Evolutionary conservation across 2,113 vertebrate genomes (phyloP).

Genomic region (Zeus faber): DNA sequence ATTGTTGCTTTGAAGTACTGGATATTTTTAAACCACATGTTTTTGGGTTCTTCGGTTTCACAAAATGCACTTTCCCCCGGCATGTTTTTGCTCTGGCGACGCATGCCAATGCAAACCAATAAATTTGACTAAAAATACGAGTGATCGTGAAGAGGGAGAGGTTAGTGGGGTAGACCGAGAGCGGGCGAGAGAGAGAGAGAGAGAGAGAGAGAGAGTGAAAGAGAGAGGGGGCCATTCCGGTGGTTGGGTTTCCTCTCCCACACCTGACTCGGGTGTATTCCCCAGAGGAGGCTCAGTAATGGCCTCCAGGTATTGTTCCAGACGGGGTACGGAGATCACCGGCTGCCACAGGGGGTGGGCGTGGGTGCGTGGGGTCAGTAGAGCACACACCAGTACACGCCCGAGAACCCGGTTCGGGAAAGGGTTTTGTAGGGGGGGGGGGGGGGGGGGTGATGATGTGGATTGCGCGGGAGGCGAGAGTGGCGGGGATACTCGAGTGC

Average conservation of each 20-base stretch:
- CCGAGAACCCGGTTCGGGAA: too few relatives aligned
- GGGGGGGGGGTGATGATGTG: constrained; percentile 2
- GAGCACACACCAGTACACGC: too few relatives aligned
- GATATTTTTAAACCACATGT: too few relatives aligned
- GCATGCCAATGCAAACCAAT: too few relatives aligned
- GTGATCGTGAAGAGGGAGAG: background rate
- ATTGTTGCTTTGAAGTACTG: too few relatives aligned
- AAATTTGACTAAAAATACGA: background rate
- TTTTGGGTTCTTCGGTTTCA: too few relatives aligned
- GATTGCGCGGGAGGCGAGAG: background rate
- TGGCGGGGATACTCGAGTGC: background rate
- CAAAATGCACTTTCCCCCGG: too few relatives aligned
- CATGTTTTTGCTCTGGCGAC: too few relatives aligned
- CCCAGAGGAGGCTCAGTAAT: constrained; percentile 19
- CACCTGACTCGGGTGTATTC: constrained; percentile 16
- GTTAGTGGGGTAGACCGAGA: background rate
- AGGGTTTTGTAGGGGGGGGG: too few relatives aligned
- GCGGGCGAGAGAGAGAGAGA: background rate
- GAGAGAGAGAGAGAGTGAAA: constrained; percentile 4
- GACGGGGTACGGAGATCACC: constrained; percentile 25
- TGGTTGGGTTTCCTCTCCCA: constrained; percentile 40
- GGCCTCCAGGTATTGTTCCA: constrained; percentile 46
- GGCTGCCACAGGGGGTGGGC: background rate
- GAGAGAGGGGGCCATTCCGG: background rate
- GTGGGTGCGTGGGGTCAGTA: background rate